Evolutionary conservation across 2,797 vertebrate species (phyloP).

Genomic region (Ctenopoma multispine): DNA sequence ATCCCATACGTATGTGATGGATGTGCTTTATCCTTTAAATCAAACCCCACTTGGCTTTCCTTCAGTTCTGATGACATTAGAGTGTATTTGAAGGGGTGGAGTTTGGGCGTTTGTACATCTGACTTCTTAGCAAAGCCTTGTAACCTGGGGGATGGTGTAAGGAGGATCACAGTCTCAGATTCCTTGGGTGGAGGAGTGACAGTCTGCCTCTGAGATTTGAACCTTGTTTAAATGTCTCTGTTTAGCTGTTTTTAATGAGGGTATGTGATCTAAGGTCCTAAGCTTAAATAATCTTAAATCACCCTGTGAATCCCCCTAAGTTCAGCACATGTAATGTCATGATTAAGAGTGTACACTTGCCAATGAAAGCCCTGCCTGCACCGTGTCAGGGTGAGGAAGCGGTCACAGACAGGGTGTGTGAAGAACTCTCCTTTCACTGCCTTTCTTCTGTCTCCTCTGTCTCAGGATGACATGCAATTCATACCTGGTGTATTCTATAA

Average conservation of each 20-base stretch:
- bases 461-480: conserved; percentile 81
- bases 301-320: conserved; percentile 76
- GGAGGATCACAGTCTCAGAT: conserved; percentile 77
- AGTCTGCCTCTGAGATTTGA: conserved; percentile 77
- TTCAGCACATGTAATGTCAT: conserved; percentile 79
- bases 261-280: conserved; percentile 80
- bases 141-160: conserved; percentile 76
- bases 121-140: conserved; percentile 79
- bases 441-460: conserved; percentile 86
- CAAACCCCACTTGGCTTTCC: conserved; percentile 80
- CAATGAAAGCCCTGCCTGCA: conserved; percentile 76
- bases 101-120: conserved; percentile 76
- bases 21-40: conserved; percentile 79
- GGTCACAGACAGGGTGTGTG: conserved; percentile 84
- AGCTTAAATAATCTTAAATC: conserved; percentile 82
- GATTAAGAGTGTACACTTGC: conserved; percentile 79
- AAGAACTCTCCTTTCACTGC: conserved; percentile 78
- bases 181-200: conserved; percentile 73
- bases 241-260: conserved; percentile 84
- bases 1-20: conserved; percentile 64
- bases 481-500: conserved; percentile 82
- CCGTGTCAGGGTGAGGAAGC: conserved; percentile 80
- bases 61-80: conserved; percentile 77
- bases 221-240: conserved; percentile 83
- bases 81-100: conserved; percentile 75